These are phyloP conservation scores for Holothuria leucospilota DNA, from an alignment of 53 echinoderm and acorn worm species.

Conservation along the genomic window DNA sequence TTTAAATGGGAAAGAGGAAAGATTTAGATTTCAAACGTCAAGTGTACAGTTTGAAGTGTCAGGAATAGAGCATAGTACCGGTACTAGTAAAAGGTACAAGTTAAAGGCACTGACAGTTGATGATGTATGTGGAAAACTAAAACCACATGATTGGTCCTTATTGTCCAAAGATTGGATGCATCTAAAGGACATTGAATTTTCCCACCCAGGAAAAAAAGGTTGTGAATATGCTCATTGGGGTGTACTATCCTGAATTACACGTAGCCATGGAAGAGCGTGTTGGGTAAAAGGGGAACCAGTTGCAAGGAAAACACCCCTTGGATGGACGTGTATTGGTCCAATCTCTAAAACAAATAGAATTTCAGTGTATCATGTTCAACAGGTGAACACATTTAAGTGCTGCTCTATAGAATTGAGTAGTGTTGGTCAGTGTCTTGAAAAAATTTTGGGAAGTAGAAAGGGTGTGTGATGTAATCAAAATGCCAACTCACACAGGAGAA, in stretches of 20 bases:
- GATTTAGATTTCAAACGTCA: not conserved
- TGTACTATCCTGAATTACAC: conserved; percentile 28
- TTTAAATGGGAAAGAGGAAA: conserved; percentile 9
- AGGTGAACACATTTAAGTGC: not conserved
- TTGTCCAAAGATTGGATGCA: conserved; percentile 49
- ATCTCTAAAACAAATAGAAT: not conserved
- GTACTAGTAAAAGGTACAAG: too few relatives aligned
- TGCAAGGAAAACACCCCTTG: conserved; percentile 25
- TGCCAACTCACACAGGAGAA: conserved; percentile 10
- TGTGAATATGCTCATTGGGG: conserved; percentile 45
- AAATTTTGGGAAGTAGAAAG: not conserved
- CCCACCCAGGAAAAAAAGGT: not conserved
- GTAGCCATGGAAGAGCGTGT: conserved; percentile 41
- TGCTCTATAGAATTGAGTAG: not conserved
- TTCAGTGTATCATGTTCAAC: not conserved
- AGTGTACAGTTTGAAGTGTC: conserved; percentile 14
- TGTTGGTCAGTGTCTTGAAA: not conserved
- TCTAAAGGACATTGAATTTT: conserved; percentile 46
- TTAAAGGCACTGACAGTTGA: not conserved
- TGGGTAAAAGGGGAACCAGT: conserved; percentile 32
- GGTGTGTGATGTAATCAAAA: too few relatives aligned
- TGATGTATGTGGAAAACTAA: conserved; percentile 25
- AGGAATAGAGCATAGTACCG: not conserved
- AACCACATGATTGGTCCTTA: conserved; percentile 14
- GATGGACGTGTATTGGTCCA: conserved; percentile 49